Evolutionary conservation across 2,113 vertebrate genomes (phyloP).

Genomic region (Pampusana beccarii): DNA sequence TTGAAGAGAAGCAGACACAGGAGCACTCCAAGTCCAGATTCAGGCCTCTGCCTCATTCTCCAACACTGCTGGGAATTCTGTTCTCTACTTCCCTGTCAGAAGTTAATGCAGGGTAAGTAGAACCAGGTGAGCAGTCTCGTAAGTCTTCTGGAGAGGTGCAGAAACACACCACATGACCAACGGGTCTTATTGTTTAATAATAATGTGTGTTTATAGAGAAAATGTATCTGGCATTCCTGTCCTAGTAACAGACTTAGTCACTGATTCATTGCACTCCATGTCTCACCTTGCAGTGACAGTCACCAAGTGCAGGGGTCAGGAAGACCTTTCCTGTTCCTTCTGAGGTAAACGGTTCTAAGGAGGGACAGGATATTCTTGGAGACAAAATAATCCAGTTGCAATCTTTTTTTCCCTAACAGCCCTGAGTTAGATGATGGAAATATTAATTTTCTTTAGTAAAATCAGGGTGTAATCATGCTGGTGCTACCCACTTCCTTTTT

Average conservation of each 20-base stretch:
- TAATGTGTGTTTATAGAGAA: not conserved
- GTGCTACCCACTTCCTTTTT: not conserved
- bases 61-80: not conserved
- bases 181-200: not conserved
- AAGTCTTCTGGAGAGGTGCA: not conserved
- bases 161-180: not conserved
- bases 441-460: not conserved
- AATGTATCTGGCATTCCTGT: not conserved
- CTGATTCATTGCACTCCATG: not conserved
- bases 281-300: not conserved
- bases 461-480: not conserved
- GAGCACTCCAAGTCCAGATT: not conserved
- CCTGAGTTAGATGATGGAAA: not conserved
- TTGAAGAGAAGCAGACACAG: not conserved
- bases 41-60: not conserved
- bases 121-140: not conserved
- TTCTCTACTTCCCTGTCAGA: not conserved
- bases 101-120: not conserved
- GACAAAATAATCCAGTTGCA: not conserved
- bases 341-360: not conserved
- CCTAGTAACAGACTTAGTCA: not conserved
- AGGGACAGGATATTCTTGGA: not conserved
- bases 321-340: not conserved
- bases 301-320: not conserved
- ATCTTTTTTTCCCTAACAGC: not conserved